Conservation (phyloP, 2,113 vertebrate genomes). For the Catharus fuscescens region DNA sequence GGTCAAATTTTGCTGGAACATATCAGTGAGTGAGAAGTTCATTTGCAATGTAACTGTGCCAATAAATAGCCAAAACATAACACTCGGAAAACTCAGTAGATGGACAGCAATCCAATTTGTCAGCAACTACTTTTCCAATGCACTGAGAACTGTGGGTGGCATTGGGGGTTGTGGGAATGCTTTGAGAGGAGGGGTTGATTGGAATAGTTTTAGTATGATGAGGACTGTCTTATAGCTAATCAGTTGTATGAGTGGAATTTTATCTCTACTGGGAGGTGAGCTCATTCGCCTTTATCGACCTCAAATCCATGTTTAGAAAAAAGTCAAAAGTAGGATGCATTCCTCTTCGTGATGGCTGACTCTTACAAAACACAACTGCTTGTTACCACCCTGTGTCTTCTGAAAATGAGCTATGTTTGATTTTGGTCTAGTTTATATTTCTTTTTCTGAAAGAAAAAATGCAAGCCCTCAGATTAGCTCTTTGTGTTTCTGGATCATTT, state of each 20-base stretch:
- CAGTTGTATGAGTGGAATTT: constrained; percentile 58
- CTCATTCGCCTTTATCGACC: neutral
- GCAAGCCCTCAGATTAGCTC: neutral
- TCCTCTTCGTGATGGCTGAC: neutral
- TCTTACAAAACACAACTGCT: constrained; percentile 8
- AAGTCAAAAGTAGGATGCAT: constrained; percentile 20
- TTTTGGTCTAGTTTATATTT: constrained; percentile 3
- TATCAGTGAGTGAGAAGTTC: neutral
- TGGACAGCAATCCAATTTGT: neutral
- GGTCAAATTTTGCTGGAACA: constrained; percentile 39
- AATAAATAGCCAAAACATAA: constrained; percentile 41
- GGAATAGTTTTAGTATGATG: constrained; percentile 41
- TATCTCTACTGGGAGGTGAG: constrained; percentile 66
- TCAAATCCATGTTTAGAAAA: constrained; percentile 52
- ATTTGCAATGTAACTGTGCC: constrained; percentile 5
- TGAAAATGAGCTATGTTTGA: constrained; percentile 33
- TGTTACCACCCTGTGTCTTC: constrained; percentile 31
- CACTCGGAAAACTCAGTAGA: constrained; percentile 26
- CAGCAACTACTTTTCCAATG: neutral
- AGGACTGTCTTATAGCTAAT: constrained; percentile 31
- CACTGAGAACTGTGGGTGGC: neutral
- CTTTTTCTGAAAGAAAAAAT: constrained; percentile 1
- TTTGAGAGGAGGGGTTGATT: neutral
- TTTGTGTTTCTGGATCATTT: neutral
- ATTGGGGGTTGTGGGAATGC: neutral